Conservation (phyloP, 2,113 vertebrate genomes). For the Melanotaenia duboulayi region DNA sequence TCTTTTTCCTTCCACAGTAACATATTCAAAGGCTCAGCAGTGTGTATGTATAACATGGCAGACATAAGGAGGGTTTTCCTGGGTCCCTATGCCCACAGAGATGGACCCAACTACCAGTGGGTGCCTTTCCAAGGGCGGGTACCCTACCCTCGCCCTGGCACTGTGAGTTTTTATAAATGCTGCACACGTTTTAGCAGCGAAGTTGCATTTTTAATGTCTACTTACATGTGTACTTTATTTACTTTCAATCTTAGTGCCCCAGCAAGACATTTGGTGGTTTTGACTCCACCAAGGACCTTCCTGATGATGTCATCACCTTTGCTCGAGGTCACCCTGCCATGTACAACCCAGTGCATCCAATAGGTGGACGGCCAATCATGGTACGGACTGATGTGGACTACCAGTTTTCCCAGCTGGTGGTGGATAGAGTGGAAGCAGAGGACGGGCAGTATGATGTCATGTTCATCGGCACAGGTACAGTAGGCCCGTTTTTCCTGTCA, state of each 20-base stretch:
- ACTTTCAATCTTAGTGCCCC: conserved; percentile 86
- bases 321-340: conserved; percentile 96
- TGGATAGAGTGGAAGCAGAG: conserved; percentile 96
- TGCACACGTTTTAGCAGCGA: too few relatives aligned
- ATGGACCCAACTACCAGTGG: conserved; percentile 98
- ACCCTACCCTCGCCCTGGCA: conserved; percentile 96
- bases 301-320: conserved; percentile 98
- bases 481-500: background rate
- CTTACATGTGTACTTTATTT: background rate
- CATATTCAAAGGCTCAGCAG: conserved; percentile 96
- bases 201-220: too few relatives aligned
- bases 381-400: conserved; percentile 95
- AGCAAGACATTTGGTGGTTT: conserved; percentile 99
- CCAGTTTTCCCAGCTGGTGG: conserved; percentile 98
- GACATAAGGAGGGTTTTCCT: conserved; percentile 96
- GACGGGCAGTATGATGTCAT: conserved; percentile 98
- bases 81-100: conserved; percentile 95
- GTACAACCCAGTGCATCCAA: conserved; percentile 94
- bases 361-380: conserved; percentile 94
- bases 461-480: conserved; percentile 97
- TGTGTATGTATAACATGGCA: conserved; percentile 97
- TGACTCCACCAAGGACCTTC: conserved; percentile 97
- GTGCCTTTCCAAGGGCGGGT: conserved; percentile 95
- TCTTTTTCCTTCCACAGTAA: conserved; percentile 82
- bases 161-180: conserved; percentile 83